Conservation (phyloP, 2,797 vertebrate genomes). For the Sebastes baramenuke region DNA sequence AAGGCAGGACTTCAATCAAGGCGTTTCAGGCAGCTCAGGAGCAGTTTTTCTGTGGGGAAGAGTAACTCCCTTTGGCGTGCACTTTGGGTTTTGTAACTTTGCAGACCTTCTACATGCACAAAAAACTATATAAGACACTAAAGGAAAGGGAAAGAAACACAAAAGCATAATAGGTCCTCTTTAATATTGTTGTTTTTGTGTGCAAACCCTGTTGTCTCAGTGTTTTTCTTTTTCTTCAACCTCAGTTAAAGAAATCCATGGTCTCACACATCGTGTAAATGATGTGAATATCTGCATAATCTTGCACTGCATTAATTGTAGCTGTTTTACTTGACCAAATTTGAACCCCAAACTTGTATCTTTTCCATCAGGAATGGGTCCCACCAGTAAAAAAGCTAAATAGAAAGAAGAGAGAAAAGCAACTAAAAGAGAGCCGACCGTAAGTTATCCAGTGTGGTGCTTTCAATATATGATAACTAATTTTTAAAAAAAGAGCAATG, state of each 20-base stretch:
- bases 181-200: background rate
- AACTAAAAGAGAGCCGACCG: slow-evolving; percentile 66
- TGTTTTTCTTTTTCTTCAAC: background rate
- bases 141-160: no score
- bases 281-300: background rate
- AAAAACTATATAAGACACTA: no score
- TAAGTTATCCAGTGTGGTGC: slow-evolving; percentile 42
- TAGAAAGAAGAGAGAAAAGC: slow-evolving; percentile 78
- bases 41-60: no score
- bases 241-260: background rate
- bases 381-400: slow-evolving; percentile 84
- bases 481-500: background rate
- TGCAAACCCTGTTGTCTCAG: background rate
- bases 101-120: no score
- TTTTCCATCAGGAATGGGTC: slow-evolving; percentile 82
- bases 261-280: background rate
- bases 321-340: background rate
- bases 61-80: no score
- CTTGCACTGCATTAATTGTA: background rate
- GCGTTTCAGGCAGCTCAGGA: no score
- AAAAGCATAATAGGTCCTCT: no score
- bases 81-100: no score
- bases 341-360: background rate
- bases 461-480: background rate
- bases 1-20: no score